Evolutionary conservation across 2,888 invertebrate species (phyloP), one percentile per base, ranked within the genome.

Genomic region (Ochlodes sylvanus): DNA sequence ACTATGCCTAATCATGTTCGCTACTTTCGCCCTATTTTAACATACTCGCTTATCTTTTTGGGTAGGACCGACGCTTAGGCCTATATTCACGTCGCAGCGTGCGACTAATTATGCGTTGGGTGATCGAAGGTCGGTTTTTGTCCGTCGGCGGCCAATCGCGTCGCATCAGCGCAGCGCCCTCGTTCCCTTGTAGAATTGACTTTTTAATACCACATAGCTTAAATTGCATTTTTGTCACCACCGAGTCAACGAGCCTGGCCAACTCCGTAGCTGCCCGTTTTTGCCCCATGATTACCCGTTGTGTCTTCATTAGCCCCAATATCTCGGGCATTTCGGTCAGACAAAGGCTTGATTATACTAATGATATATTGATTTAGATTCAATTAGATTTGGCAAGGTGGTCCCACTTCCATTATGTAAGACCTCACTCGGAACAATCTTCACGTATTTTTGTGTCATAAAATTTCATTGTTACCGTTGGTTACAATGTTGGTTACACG

Each of bases 161-260:
- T 85, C 85, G 81, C 82, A 80, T 79, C 27, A 27, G 5, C 27
- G 27, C 27, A 27, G 76, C 77, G 47, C 74, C 73, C 76, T 79
- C 80, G 79, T 78, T 84, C 82, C 79, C 80, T 79, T 77, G 71
- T 69, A 79, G 84, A 86, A 89, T 88, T 88, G 84, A 85, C 83
- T 90, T 91, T 91, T 91, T 91, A 86, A 83, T 81, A 72, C 75
- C 77, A 84, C 84, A 90, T 89, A 90, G 86, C 88, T 89, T 87
- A 92, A 88, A 91, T 91, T 89, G 91, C 91, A 92, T 91, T 92
- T 91, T 92, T 90, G 92, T 90, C 92, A 91, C 92, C 86, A 83
- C 80, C 76, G 71, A n/a, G 34, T 34, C 61, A 67, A 55, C 60
- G 67, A 61, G 61, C 54, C 65, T 12, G 15, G 38, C 32, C 21